Conservation (phyloP, 1,140 invertebrate species). For the Drosophila nebulosa region DNA sequence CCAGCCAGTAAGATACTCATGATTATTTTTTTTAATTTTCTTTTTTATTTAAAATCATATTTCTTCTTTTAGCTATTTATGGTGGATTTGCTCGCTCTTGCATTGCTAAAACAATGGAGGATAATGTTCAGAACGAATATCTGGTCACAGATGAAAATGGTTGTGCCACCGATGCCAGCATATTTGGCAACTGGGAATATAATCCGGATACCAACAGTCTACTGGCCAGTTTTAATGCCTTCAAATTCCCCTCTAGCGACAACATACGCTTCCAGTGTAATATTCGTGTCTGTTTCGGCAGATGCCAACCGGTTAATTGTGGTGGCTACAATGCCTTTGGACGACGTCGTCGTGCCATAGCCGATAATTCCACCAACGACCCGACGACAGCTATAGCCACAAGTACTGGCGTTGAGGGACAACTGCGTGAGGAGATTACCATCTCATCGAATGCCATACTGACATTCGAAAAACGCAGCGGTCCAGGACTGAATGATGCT, state of each 20-base stretch:
- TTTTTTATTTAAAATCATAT: background rate
- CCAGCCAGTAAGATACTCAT: conserved; percentile 87
- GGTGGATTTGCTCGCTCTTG: conserved; percentile 96
- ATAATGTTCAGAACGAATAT: conserved; percentile 94
- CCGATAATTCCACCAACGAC: conserved; percentile 84
- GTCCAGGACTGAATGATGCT: conserved; percentile 84
- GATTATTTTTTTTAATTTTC: conserved; percentile 26
- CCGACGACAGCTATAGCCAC: conserved; percentile 82
- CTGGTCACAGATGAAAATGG: conserved; percentile 96
- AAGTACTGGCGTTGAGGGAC: conserved; percentile 85
- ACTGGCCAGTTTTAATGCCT: conserved; percentile 94
- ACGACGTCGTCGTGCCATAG: conserved; percentile 85
- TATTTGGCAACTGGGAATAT: conserved; percentile 96
- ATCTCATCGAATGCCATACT: conserved; percentile 95
- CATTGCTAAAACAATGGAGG: conserved; percentile 95
- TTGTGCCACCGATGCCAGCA: conserved; percentile 94
- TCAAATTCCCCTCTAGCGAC: conserved; percentile 97
- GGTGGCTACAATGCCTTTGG: conserved; percentile 94
- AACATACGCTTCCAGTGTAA: conserved; percentile 98
- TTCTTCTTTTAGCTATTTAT: conserved; percentile 88
- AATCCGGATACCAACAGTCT: conserved; percentile 91
- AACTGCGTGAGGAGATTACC: conserved; percentile 94
- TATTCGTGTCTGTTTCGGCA: conserved; percentile 96
- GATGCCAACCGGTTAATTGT: conserved; percentile 97
- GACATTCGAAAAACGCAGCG: conserved; percentile 92